phyloP scores from a whole-genome alignment of 1,140 invertebrate genomes.

The Drosophila kikkawai region DNA sequence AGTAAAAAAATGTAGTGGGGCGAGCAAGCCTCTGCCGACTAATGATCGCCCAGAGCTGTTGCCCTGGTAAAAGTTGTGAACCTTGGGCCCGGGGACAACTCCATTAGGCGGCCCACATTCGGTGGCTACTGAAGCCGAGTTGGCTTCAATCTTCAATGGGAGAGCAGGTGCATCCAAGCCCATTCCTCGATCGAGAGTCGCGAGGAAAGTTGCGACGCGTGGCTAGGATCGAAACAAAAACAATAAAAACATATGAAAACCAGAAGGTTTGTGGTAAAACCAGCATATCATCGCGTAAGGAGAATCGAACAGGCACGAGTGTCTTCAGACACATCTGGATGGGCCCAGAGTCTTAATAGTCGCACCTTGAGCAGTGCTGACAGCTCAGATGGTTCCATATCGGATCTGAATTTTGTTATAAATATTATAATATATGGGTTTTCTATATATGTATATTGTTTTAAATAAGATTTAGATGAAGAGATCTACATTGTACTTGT shows the following conservation, averaged over 20 bases:
- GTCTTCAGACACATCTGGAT: conserved; percentile 49
- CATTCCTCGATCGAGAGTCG: conserved; percentile 49
- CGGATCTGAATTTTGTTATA: not conserved
- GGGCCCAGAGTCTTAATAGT: conserved; percentile 9
- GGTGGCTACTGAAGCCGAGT: conserved; percentile 18
- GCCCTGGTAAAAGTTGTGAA: conserved; percentile 43
- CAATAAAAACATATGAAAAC: conserved; percentile 4
- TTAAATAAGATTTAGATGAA: not conserved
- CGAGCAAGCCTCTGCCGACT: conserved; percentile 19
- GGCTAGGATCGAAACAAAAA: conserved; percentile 45
- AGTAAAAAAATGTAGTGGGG: conserved; percentile 23
- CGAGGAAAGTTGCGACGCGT: conserved; percentile 68
- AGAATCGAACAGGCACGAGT: conserved; percentile 66
- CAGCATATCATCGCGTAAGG: conserved; percentile 58
- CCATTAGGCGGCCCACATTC: conserved; percentile 78
- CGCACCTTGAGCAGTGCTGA: conserved; percentile 15
- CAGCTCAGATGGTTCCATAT: not conserved
- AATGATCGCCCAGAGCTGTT: conserved; percentile 55
- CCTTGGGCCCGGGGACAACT: conserved; percentile 62
- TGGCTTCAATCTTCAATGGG: conserved; percentile 25
- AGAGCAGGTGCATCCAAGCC: conserved; percentile 38
- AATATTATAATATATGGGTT: not conserved
- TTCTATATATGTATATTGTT: not conserved
- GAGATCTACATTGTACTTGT: too few species aligned
- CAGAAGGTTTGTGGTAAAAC: conserved; percentile 29